Percentiles rank a stretch among this genome's conserved stretches.
phyloP scores from a whole-genome alignment of 2,888 invertebrate genomes.

The Ischnus inquisitorius region DNA sequence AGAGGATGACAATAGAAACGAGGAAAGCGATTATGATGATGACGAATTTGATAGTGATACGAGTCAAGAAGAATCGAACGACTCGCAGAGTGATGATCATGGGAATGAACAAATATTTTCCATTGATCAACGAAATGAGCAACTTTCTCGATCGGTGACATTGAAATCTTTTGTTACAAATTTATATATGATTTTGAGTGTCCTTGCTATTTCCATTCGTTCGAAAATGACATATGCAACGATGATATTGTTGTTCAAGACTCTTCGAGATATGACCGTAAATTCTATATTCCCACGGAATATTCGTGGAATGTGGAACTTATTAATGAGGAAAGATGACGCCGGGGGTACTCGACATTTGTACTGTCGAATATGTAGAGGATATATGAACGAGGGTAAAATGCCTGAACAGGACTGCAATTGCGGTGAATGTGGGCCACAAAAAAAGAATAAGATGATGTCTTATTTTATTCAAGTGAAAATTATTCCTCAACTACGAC shows the following conservation, averaged over 20 bases:
- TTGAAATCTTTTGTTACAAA: neutral
- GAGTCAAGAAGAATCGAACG: too few species aligned
- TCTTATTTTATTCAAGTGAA: slow-evolving; percentile 14
- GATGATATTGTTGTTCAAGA: neutral
- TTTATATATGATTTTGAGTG: neutral
- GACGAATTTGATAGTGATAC: too few species aligned
- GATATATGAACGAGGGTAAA: neutral
- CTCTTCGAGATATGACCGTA: neutral
- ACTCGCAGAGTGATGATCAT: too few species aligned
- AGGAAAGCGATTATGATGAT: too few species aligned
- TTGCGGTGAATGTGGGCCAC: neutral
- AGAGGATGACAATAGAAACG: too few species aligned
- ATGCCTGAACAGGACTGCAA: neutral
- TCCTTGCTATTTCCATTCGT: neutral
- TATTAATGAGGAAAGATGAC: neutral
- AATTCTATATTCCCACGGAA: neutral
- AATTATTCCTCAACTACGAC: slow-evolving; percentile 16
- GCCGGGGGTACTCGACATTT: neutral
- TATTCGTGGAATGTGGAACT: neutral
- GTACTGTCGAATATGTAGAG: neutral
- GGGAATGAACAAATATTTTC: too few species aligned
- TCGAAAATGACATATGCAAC: neutral
- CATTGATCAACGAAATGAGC: too few species aligned
- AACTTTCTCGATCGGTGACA: too few species aligned
- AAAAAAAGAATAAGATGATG: neutral